Conservation (phyloP, 2,113 vertebrate species). For the Peromyscus polionotus region DNA sequence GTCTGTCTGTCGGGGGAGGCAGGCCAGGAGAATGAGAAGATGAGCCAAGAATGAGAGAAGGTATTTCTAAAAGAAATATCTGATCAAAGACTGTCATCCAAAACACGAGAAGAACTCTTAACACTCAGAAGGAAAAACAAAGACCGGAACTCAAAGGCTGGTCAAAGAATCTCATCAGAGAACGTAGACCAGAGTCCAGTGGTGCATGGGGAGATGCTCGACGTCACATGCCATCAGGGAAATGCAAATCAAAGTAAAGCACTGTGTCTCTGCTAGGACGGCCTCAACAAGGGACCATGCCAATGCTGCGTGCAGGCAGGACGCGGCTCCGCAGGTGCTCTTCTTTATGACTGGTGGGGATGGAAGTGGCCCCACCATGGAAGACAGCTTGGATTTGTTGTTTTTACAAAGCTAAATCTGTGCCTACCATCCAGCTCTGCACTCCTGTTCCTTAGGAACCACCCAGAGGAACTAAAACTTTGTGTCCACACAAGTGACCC, state of each 20-base stretch:
- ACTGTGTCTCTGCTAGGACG: neutral
- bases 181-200: neutral
- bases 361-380: neutral
- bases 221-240: neutral
- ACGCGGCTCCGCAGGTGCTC: neutral
- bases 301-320: neutral
- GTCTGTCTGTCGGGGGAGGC: neutral
- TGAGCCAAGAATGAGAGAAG: neutral
- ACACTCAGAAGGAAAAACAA: neutral
- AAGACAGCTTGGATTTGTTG: neutral
- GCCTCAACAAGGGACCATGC: neutral
- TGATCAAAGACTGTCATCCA: neutral
- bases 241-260: neutral
- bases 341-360: neutral
- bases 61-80: neutral
- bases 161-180: neutral
- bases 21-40: neutral
- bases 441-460: neutral
- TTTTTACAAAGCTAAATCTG: neutral
- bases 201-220: rapidly evolving
- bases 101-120: neutral
- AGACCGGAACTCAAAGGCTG: neutral
- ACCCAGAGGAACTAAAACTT: neutral
- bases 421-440: neutral
- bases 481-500: neutral